Conservation (phyloP, 2,113 vertebrate genomes). For the Progne subis region DNA sequence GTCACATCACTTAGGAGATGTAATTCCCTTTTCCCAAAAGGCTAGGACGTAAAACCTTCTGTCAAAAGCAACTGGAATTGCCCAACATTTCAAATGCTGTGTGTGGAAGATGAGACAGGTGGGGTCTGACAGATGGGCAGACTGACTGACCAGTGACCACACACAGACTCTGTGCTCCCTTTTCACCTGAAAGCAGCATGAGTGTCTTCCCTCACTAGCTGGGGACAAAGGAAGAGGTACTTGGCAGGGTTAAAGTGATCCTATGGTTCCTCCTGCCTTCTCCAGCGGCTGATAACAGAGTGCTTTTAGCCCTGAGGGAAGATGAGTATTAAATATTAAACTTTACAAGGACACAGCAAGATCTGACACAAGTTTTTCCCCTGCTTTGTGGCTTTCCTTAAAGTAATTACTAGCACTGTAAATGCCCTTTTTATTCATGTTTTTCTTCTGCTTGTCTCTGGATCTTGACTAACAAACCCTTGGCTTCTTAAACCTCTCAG, state of each 20-base stretch:
- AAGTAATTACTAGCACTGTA: neutral
- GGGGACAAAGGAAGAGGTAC: neutral
- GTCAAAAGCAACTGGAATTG: neutral
- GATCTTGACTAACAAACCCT: neutral
- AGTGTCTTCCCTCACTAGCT: accelerated
- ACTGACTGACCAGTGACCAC: neutral
- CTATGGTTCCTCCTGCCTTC: neutral
- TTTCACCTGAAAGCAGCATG: neutral
- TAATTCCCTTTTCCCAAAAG: neutral
- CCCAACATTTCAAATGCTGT: neutral
- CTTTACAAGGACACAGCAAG: neutral
- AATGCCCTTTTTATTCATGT: neutral
- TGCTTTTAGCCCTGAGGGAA: neutral
- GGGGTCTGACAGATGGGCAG: neutral
- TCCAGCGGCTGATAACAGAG: accelerated
- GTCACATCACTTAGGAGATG: neutral
- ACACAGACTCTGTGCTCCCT: accelerated
- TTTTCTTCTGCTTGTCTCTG: neutral
- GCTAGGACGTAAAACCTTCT: neutral
- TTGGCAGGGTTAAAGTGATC: neutral
- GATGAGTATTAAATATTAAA: neutral
- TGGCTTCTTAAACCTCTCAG: neutral
- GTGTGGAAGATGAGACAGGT: neutral
- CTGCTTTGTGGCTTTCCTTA: neutral
- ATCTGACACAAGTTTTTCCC: neutral